Percentiles rank a stretch among this genome's conserved stretches.
These are phyloP conservation scores for Isoperla grammatica DNA, from an alignment of 2,888 invertebrate genomes.

Conservation along the genomic window DNA sequence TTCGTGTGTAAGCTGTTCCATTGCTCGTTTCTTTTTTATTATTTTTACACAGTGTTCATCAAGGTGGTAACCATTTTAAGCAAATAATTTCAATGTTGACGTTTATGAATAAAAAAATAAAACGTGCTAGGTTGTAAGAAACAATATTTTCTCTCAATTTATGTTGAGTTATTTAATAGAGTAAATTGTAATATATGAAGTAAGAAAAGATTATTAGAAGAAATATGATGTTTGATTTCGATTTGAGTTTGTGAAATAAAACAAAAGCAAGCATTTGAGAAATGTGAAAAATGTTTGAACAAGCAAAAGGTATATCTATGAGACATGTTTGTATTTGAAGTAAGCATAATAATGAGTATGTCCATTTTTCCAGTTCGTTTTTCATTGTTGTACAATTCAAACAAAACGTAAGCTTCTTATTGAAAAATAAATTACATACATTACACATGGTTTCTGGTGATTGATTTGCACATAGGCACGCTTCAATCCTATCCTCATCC, in stretches of 20 bases:
- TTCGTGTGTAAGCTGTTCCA: not conserved
- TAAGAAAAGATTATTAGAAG: not conserved
- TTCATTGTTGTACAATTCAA: slow-evolving; percentile 15
- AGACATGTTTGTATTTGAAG: not conserved
- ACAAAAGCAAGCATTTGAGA: no score
- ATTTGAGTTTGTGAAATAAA: no score
- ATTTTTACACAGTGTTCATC: not conserved
- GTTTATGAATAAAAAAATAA: not conserved
- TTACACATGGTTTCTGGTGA: no score
- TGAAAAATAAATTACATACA: slow-evolving; percentile 8
- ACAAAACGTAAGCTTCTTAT: slow-evolving; percentile 12
- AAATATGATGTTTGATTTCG: no score
- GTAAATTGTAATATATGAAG: not conserved
- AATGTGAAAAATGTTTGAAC: no score
- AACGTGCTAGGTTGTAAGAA: not conserved
- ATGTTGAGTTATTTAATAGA: not conserved
- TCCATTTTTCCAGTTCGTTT: slow-evolving; percentile 5
- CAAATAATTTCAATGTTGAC: not conserved
- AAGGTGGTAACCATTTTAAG: not conserved
- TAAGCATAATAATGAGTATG: not conserved
- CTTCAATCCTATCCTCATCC: no score
- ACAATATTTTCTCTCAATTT: not conserved
- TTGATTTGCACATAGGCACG: no score
- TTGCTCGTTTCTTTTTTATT: not conserved
- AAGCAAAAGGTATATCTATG: no score